Evolutionary conservation across 2,113 vertebrate species (phyloP), one percentile per base, ranked within the genome.

Genomic region (Pseudorhombus dupliciocellatus): DNA sequence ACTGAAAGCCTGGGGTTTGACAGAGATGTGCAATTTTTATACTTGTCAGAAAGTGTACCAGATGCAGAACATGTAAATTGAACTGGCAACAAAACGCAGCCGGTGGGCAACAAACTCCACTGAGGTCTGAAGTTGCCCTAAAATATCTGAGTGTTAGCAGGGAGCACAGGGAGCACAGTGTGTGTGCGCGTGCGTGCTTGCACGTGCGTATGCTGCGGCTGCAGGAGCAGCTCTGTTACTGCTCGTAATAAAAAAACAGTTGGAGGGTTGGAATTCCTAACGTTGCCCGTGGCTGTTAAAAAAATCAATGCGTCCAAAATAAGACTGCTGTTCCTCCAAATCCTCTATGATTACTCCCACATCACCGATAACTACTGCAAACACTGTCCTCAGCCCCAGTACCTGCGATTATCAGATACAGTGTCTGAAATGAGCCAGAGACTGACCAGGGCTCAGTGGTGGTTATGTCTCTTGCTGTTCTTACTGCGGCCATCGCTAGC

Each of bases 1-100:
- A 30, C 76, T 65, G 46, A 70, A 84, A 87, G 88, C 88, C 79
- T 84, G 85, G 73, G 85, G 76, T 88, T 80, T 84, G 82, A 83
- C 70, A 61, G 84, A 82, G 83, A 74, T 57, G 48, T 73, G 77
- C 67, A 78, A 81, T 89, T 89, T 87, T 84, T 89, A 87, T 75
- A 81, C 82, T 87, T 88, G 87, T 92, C 89, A 91, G 74, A 87
- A 75, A 84, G 73, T 71, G 59, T 86, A 77, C 65, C 67, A 77
- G 62, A 86, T 87, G 69, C 81, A 80, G 85, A 79, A 88, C 87
- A 88, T 92, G 88, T 87, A 91, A 91, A 91, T 75, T 75, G 79
- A 81, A 76, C 75, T 84, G 88, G 87, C 87, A 90, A 83, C 66
- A 77, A 71, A 86, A 86, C 79, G 70, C 80, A 64, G 81, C 77